phyloP scores from a whole-genome alignment of 2,888 invertebrate genomes.

The Aspidiotus rigidus region DNA sequence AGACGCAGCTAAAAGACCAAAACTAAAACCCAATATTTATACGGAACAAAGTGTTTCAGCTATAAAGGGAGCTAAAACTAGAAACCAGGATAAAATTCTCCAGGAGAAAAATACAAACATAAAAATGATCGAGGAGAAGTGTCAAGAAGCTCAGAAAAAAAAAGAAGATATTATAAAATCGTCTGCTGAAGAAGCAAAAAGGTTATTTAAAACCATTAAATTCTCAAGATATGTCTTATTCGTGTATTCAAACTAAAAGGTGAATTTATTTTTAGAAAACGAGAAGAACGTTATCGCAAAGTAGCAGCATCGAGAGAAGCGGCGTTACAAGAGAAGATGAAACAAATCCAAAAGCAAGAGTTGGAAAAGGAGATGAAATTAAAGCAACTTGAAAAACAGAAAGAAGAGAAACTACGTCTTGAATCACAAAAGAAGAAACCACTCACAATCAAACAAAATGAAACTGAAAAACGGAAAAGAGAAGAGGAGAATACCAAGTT shows the following conservation, averaged over 20 bases:
- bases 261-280: slow-evolving; percentile 11
- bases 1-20: no score
- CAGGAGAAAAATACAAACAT: slow-evolving; percentile 23
- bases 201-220: slow-evolving; percentile 10
- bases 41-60: slow-evolving; percentile 8
- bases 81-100: slow-evolving; percentile 16
- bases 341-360: slow-evolving; percentile 8
- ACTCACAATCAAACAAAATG: neutral
- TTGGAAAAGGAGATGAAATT: slow-evolving; percentile 22
- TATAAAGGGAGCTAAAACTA: slow-evolving; percentile 1
- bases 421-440: slow-evolving; percentile 16
- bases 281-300: slow-evolving; percentile 28
- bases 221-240: neutral
- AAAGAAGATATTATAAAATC: slow-evolving; percentile 23
- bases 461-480: neutral
- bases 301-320: slow-evolving; percentile 27
- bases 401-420: slow-evolving; percentile 18
- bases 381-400: slow-evolving; percentile 13
- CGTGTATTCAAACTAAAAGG: neutral
- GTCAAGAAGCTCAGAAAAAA: slow-evolving; percentile 21
- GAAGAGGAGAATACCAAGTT: neutral
- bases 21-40: slow-evolving; percentile 5
- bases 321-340: slow-evolving; percentile 18
- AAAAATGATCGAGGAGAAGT: slow-evolving; percentile 19
- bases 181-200: slow-evolving; percentile 16